Evolutionary conservation across 2,113 vertebrate species (phyloP), one percentile per base, ranked within the genome.

Genomic region (Gallinago undulata): DNA sequence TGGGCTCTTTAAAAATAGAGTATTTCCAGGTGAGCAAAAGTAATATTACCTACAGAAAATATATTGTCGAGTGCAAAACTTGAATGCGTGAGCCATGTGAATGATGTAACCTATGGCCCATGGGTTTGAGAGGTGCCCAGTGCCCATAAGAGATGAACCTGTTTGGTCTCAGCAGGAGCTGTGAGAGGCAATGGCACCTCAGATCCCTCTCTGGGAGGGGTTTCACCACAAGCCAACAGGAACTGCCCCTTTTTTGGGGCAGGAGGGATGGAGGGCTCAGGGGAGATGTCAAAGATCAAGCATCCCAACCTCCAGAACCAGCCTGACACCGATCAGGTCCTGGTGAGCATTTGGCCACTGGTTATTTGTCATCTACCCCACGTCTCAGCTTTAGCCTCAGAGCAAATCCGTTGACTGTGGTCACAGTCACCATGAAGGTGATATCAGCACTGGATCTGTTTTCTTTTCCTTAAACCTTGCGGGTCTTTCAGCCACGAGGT

Each of bases 51-150:
- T 22, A 4, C 11, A 48, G 67, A 23, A 87, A 47, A 55, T 14
- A 13, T 1, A 3, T 3, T 33, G 62, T 24, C 1, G 6, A 43
- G 25, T 37, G 57, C 47, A 56, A 51, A 2, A 8, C 0, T 1
- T 11, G 48, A 47, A 18, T 2, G 33, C 33, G 51, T 28, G 62
- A 80, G 45, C 25, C 59, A 21, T 7, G 16, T 11, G 83, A 31
- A 30, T 41, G 78, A 21, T 17, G 9, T 18, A n/a, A 23, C n/a
- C 9, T 23, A 0, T 5, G 8, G 24, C 9, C 19, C 0, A 2
- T 22, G 67, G 70, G 30, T 24, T 24, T 37, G 60, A 24, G 55
- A 6, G 6, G 51, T 16, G 67, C 23, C 27, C 57, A 39, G 11
- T 18, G 43, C 13, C 23, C 8, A 1, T 30, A 16, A 13, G 60